Evolutionary conservation across 2,797 vertebrate genomes (phyloP).

Genomic region (Toxotes lorentzi): DNA sequence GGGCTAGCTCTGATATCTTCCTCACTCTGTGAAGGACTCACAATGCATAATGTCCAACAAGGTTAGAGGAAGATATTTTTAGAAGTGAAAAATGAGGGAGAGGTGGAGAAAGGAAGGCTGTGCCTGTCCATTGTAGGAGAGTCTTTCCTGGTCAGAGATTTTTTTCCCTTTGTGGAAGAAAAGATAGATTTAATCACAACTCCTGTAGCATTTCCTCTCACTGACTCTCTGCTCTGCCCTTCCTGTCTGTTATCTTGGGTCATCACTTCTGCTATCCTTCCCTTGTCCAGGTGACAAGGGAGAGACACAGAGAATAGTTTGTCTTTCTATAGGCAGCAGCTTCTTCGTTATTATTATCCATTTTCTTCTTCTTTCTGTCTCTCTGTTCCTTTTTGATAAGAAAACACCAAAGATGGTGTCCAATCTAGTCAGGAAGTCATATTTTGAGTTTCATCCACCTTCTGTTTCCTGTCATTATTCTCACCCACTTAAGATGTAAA

Average conservation of each 20-base stretch:
- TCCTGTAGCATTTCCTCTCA: slow-evolving; percentile 50
- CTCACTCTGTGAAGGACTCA: background rate
- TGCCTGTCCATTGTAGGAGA: slow-evolving; percentile 27
- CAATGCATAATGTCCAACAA: background rate
- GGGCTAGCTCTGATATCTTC: background rate
- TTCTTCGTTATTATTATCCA: background rate
- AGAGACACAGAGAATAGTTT: background rate
- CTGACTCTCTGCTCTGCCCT: slow-evolving; percentile 2
- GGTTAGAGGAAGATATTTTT: slow-evolving; percentile 42
- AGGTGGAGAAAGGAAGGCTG: slow-evolving; percentile 29
- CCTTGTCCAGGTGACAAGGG: slow-evolving; percentile 19
- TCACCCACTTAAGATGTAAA: background rate
- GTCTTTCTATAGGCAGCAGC: background rate
- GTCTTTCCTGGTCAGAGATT: slow-evolving; percentile 42
- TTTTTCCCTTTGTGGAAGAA: slow-evolving; percentile 22
- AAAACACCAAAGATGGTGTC: background rate
- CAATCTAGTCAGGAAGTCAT: background rate
- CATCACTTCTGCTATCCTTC: slow-evolving; percentile 16
- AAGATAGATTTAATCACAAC: slow-evolving; percentile 44
- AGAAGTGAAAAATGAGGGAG: slow-evolving; percentile 15
- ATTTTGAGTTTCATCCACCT: slow-evolving; percentile 3
- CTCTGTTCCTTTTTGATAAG: background rate
- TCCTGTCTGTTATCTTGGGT: slow-evolving; percentile 34
- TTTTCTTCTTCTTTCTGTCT: slow-evolving; percentile 5
- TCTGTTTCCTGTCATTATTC: slow-evolving; percentile 18